Conservation (phyloP, 2,888 invertebrate genomes). For the Caenorhabditis angaria region DNA sequence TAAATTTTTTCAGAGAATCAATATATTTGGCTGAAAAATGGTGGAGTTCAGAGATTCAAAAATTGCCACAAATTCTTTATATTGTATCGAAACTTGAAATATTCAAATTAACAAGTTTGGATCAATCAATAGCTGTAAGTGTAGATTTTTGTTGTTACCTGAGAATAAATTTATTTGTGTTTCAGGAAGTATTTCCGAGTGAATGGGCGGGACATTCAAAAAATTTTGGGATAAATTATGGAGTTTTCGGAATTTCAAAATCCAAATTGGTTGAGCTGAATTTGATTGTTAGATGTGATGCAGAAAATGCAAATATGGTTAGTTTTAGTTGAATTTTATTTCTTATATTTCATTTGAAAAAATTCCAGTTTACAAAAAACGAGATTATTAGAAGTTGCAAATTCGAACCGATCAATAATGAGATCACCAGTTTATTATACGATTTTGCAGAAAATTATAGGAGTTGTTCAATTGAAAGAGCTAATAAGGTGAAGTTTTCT, state of each 20-base stretch:
- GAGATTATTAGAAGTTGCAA: background rate
- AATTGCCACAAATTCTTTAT: conserved; percentile 8
- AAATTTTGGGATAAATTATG: background rate
- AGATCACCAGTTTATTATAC: background rate
- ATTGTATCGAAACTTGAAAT: background rate
- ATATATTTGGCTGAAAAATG: conserved; percentile 3
- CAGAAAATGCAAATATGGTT: conserved; percentile 1
- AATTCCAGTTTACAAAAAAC: background rate
- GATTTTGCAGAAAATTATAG: background rate
- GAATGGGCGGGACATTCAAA: background rate
- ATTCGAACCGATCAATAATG: background rate
- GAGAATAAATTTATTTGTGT: background rate
- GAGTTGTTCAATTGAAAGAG: background rate
- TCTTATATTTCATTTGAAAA: background rate
- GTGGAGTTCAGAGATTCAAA: conserved; percentile 4
- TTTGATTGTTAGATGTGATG: conserved; percentile 10
- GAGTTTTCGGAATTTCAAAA: conserved; percentile 3
- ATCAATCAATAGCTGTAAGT: background rate
- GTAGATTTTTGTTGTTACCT: background rate
- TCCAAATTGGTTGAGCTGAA: conserved; percentile 2
- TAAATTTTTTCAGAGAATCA: conserved; percentile 11
- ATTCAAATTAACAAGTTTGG: background rate
- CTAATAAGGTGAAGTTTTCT: background rate
- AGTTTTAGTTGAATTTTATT: background rate
- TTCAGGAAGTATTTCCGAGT: background rate